phyloP scores from a whole-genome alignment of 1,140 invertebrate genomes.

The Lepeophtheirus salmonis region DNA sequence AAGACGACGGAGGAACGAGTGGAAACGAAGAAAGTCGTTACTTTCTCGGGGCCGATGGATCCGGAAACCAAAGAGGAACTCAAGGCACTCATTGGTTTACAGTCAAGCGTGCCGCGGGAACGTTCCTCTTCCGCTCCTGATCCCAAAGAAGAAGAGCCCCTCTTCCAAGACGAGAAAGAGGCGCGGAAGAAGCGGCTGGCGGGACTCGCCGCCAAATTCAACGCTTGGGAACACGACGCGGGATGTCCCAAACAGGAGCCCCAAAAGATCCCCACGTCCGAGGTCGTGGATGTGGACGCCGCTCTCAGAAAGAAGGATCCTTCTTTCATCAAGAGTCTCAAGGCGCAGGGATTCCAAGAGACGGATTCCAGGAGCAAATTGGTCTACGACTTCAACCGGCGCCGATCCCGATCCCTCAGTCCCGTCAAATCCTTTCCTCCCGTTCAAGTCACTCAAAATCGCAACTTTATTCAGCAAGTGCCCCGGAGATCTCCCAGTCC shows the following conservation, averaged over 20 bases:
- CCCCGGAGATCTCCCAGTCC: not conserved
- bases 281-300: not conserved
- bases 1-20: not conserved
- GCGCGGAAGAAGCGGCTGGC: conserved; percentile 3
- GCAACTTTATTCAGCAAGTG: not conserved
- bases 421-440: not conserved
- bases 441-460: not conserved
- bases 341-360: conserved; percentile 16
- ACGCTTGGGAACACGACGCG: not conserved
- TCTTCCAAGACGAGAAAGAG: not conserved
- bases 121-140: too few species aligned
- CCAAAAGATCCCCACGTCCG: not conserved
- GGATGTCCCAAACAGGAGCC: not conserved
- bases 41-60: not conserved
- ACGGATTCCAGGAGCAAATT: conserved; percentile 7
- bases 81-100: not conserved
- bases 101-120: not conserved
- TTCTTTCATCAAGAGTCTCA: conserved; percentile 8
- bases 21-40: not conserved
- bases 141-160: too few species aligned
- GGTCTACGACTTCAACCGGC: conserved; percentile 15
- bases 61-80: not conserved
- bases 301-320: conserved; percentile 3
- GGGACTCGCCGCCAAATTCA: not conserved
- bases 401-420: not conserved